A percentile compares a stretch with the other conserved stretches of the same genome.
Evolutionary conservation across 2,113 vertebrate genomes (phyloP).

Genomic region (Bubo scandiacus): DNA sequence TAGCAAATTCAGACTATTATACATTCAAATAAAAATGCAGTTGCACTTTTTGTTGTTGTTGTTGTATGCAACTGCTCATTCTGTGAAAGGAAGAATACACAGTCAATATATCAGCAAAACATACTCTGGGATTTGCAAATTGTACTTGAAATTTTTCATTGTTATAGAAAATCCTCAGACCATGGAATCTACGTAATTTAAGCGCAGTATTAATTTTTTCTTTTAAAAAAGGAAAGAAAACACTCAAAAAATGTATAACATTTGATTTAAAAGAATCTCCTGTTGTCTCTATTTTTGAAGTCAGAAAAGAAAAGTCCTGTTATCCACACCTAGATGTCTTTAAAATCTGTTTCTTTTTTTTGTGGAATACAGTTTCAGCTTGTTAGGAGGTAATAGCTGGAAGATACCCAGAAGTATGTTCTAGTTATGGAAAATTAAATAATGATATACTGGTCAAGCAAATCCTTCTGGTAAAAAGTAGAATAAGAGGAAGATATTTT

Average conservation of each 20-base stretch:
- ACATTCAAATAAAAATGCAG: not conserved
- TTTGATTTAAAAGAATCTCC: not conserved
- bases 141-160: not conserved
- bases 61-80: not conserved
- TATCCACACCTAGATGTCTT: not conserved
- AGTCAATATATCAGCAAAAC: not conserved
- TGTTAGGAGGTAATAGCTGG: not conserved
- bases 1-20: not conserved
- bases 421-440: not conserved
- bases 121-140: not conserved
- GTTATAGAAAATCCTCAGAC: not conserved
- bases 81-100: not conserved
- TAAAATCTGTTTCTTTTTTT: not conserved
- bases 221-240: not conserved
- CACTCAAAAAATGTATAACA: not conserved
- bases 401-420: not conserved
- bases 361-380: not conserved
- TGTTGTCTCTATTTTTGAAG: not conserved
- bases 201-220: not conserved
- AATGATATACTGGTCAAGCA: not conserved
- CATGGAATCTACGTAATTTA: not conserved
- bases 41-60: not conserved
- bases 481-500: not conserved
- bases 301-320: not conserved
- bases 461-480: not conserved